Percentiles rank a stretch among this genome's conserved stretches.
Conservation (phyloP, 37 sponge, comb jelly and placozoan genomes). For the Agelas oroides region DNA sequence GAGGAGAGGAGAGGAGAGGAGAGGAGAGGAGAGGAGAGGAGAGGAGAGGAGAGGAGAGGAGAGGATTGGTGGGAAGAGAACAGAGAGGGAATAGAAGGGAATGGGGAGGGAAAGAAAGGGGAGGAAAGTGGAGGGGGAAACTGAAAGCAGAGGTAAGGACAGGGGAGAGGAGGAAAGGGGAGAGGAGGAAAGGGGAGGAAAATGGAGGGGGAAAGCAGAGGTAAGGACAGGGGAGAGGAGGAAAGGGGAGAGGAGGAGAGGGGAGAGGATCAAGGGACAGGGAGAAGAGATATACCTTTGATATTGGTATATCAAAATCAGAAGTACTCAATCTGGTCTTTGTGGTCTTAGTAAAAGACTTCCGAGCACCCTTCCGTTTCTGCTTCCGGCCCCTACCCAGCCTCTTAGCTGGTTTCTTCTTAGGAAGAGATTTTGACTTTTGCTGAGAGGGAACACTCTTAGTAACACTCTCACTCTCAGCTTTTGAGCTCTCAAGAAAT, state of each 20-base stretch:
- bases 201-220: too few relatives aligned
- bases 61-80: too few relatives aligned
- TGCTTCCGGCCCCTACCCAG: neutral
- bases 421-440: neutral
- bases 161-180: neutral
- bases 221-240: neutral
- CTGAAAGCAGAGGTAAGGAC: neutral
- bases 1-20: neutral
- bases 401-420: slow-evolving; percentile 8
- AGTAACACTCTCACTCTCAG: neutral
- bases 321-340: slow-evolving; percentile 9
- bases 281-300: too few relatives aligned
- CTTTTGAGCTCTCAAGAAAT: neutral
- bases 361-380: too few relatives aligned
- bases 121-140: too few relatives aligned
- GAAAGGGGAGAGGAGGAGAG: too few relatives aligned
- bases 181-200: too few relatives aligned
- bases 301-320: slow-evolving; percentile 3
- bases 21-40: neutral
- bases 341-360: neutral
- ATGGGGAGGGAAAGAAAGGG: neutral
- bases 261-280: too few relatives aligned
- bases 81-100: neutral
- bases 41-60: too few relatives aligned
- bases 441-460: neutral